A percentile compares a stretch with the other conserved stretches of the same genome.
These are phyloP conservation scores for Cryptoblepharus egeriae DNA, from an alignment of 2,797 vertebrate genomes.

Conservation along the genomic window DNA sequence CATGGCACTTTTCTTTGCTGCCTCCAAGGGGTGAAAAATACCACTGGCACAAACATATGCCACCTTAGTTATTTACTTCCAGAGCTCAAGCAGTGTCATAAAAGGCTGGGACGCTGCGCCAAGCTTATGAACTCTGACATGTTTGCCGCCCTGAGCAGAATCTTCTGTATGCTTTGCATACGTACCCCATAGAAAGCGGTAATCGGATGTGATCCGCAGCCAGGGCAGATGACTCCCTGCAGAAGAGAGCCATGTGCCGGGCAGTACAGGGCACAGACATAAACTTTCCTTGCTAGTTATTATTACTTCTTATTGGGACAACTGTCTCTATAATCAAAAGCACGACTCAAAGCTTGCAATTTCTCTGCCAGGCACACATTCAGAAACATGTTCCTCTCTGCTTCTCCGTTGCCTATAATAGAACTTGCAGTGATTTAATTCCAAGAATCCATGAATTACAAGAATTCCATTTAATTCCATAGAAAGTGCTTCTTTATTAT, in stretches of 20 bases:
- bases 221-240: slow-evolving; percentile 39
- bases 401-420: slow-evolving; percentile 15
- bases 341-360: slow-evolving; percentile 23
- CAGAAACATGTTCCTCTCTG: slow-evolving; percentile 20
- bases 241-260: slow-evolving; percentile 31
- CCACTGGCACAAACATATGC: not conserved
- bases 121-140: slow-evolving; percentile 52
- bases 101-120: slow-evolving; percentile 14
- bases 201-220: slow-evolving; percentile 8
- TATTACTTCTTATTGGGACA: slow-evolving; percentile 20
- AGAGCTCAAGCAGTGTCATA: not conserved
- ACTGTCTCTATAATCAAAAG: slow-evolving; percentile 36
- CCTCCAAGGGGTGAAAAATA: not conserved
- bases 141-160: slow-evolving; percentile 43
- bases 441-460: no score
- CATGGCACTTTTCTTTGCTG: not conserved
- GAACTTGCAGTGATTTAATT: slow-evolving; percentile 39
- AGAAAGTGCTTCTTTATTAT: not conserved
- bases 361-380: slow-evolving; percentile 25
- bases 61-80: not conserved
- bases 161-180: slow-evolving; percentile 47
- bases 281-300: slow-evolving; percentile 23
- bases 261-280: not conserved
- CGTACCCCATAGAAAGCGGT: slow-evolving; percentile 24
- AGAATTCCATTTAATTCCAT: no score